Evolutionary conservation across 2,113 vertebrate species (phyloP).

Genomic region (Calyptomena viridis): DNA sequence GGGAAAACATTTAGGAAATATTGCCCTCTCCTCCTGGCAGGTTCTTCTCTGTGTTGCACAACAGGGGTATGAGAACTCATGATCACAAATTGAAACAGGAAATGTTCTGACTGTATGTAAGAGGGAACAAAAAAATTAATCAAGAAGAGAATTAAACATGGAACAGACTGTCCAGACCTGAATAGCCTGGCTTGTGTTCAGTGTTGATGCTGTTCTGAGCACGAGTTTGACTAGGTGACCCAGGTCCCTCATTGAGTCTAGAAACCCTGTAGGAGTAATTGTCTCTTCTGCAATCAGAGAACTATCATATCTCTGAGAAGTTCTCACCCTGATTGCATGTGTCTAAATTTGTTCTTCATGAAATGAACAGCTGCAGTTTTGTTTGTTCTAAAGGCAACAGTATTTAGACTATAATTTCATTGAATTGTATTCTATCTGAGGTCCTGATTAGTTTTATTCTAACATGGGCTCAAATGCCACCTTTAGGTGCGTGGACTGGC

Average conservation of each 20-base stretch:
- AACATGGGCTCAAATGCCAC: background rate
- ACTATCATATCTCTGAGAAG: background rate
- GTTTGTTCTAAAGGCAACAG: constrained; percentile 19
- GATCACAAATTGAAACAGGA: background rate
- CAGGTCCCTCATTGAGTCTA: background rate
- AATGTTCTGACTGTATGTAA: background rate
- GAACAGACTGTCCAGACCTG: background rate
- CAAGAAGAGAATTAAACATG: background rate
- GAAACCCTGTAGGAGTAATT: background rate
- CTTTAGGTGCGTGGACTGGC: background rate
- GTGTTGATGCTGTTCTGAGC: background rate
- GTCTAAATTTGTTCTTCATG: background rate
- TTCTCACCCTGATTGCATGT: background rate
- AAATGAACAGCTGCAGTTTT: constrained; percentile 10
- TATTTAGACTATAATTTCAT: background rate
- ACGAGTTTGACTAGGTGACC: background rate
- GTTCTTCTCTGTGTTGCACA: background rate
- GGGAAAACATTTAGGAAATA: background rate
- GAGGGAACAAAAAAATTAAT: background rate
- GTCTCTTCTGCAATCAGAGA: constrained; percentile 3
- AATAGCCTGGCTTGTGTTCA: background rate
- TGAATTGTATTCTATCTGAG: background rate
- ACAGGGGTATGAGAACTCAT: background rate
- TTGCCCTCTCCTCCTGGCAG: background rate
- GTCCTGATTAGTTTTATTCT: constrained; percentile 8